A percentile compares a stretch with the other conserved stretches of the same genome.
These are phyloP conservation scores for Drosophila subpulchrella DNA, from an alignment of 1,140 invertebrate genomes.

Conservation along the genomic window DNA sequence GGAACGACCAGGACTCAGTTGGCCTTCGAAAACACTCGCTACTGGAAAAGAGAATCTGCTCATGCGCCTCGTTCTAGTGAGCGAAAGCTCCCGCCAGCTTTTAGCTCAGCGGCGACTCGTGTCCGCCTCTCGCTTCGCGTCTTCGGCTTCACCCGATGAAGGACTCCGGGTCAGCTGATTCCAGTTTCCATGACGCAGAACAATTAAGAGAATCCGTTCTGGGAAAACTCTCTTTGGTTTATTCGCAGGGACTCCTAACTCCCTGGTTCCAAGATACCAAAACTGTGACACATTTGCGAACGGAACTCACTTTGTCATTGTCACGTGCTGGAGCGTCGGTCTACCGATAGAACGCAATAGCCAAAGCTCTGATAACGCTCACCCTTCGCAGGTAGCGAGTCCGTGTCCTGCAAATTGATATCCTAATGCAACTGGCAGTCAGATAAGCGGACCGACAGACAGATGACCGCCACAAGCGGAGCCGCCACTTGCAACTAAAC, in stretches of 20 bases:
- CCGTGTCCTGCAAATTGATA: slow-evolving; percentile 58
- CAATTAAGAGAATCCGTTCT: slow-evolving; percentile 37
- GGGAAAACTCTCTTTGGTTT: slow-evolving; percentile 9
- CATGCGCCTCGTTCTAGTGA: slow-evolving; percentile 34
- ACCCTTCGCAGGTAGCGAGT: slow-evolving; percentile 26
- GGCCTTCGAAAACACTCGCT: slow-evolving; percentile 46
- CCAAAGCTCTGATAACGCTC: slow-evolving; percentile 16
- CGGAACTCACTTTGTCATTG: slow-evolving; percentile 60
- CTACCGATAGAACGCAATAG: not conserved
- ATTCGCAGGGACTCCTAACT: slow-evolving; percentile 13
- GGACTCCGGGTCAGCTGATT: slow-evolving; percentile 39
- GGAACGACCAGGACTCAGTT: slow-evolving; percentile 15
- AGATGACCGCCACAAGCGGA: slow-evolving; percentile 7
- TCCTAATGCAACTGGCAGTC: slow-evolving; percentile 45
- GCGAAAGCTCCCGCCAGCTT: slow-evolving; percentile 47
- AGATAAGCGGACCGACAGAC: slow-evolving; percentile 10
- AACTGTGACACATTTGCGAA: slow-evolving; percentile 73
- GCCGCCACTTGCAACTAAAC: slow-evolving; percentile 62
- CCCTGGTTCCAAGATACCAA: slow-evolving; percentile 12
- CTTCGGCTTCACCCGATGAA: slow-evolving; percentile 15
- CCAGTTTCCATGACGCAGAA: slow-evolving; percentile 59
- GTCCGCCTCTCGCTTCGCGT: not conserved
- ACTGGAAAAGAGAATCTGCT: slow-evolving; percentile 52
- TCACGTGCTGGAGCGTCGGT: slow-evolving; percentile 54
- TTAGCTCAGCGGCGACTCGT: slow-evolving; percentile 51